Evolutionary conservation across 2,113 vertebrate genomes (phyloP), one percentile per base, ranked within the genome.

Genomic region (Numida meleagris): DNA sequence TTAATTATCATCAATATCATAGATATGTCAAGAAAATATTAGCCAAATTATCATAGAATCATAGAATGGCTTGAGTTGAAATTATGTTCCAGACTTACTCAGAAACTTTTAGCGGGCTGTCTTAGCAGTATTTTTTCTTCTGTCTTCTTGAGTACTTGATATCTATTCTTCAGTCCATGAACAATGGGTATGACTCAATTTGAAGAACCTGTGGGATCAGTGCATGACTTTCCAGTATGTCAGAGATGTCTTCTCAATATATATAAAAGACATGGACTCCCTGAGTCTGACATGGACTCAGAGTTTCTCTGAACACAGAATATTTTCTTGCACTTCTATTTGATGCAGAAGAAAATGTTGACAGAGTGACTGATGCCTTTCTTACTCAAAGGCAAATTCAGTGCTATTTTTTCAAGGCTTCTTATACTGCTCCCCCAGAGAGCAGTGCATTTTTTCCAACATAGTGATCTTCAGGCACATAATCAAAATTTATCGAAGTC

Each of bases 31-130:
- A 57, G 48, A 55, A 90, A 83, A 82, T 18, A 25, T 73, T 82
- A 21, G 3, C 55, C 45, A 70, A 88, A 88, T 53, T 0, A 0
- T 66, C n/a, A n/a, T n/a, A n/a, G n/a, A n/a, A n/a, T n/a, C n/a
- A n/a, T n/a, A n/a, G n/a, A n/a, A n/a, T n/a, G n/a, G n/a, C n/a
- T n/a, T n/a, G n/a, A n/a, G n/a, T n/a, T n/a, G n/a, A n/a, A n/a
- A n/a, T 53, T 0, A 0, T 66, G 20, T 72, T 18, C 43, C 55
- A 61, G 18, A 57, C 25, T 40, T 51, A 14, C 33, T 79, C 33
- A 79, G 29, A 70, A 94, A 31, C 24, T 73, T 82, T 48, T 80
- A 18, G 10, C 31, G 50, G 65, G n/a, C 14, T 58, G 5, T 46
- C 31, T 55, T 45, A 48, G 10, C 14, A 62, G 9, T 2, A 55